Evolutionary conservation across 2,113 vertebrate species (phyloP).

Genomic region (Daubentonia madagascariensis): DNA sequence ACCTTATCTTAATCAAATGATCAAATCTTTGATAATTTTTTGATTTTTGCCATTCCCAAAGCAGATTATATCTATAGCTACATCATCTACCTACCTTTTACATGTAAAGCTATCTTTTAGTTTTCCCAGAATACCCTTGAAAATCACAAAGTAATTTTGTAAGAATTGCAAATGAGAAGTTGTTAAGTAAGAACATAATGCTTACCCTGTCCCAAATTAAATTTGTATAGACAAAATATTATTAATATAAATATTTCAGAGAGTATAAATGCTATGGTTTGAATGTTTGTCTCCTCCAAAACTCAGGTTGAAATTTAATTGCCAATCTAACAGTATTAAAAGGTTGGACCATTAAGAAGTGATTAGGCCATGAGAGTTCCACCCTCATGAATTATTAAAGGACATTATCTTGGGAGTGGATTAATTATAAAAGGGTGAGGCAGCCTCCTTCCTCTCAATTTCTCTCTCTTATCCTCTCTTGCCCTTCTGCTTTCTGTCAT

Average conservation of each 20-base stretch:
- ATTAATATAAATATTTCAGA: background rate
- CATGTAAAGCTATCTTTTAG: background rate
- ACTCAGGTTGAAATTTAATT: background rate
- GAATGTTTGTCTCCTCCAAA: background rate
- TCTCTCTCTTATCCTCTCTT: background rate
- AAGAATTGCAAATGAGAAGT: background rate
- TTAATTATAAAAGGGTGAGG: background rate
- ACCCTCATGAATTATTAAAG: background rate
- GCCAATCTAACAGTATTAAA: background rate
- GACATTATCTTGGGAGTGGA: background rate
- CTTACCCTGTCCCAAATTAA: background rate
- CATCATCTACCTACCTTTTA: background rate
- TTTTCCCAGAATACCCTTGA: background rate
- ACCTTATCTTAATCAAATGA: background rate
- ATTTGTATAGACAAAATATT: background rate
- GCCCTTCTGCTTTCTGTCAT: background rate
- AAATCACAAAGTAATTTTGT: background rate
- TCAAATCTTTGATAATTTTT: background rate
- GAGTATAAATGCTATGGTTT: background rate
- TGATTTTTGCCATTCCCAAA: background rate
- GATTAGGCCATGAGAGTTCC: background rate
- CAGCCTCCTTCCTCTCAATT: fast-evolving
- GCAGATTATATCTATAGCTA: background rate
- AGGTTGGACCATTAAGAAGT: background rate
- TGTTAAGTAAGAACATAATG: background rate